Conservation (phyloP, 2,888 invertebrate genomes). For the Anaspis maculata region DNA sequence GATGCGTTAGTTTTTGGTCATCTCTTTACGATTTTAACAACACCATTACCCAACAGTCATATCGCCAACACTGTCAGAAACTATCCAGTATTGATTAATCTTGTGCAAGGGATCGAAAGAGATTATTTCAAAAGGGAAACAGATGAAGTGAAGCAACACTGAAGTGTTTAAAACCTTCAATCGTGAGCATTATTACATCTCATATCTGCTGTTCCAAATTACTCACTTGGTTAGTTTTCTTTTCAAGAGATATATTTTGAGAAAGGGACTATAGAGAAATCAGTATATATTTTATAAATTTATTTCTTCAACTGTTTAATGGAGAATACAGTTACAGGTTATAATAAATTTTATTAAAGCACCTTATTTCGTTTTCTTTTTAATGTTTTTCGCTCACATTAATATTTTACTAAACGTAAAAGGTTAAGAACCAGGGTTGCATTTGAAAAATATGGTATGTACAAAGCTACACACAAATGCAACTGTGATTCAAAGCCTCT, state of each 20-base stretch:
- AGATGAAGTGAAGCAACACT: too few species aligned
- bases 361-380: constrained; percentile 11
- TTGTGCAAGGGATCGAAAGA: constrained; percentile 78
- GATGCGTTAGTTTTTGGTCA: constrained; percentile 97
- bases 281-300: not conserved
- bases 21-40: constrained; percentile 89
- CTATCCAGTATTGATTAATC: constrained; percentile 67
- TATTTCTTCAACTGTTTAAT: constrained; percentile 10
- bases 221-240: too few species aligned
- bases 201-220: too few species aligned
- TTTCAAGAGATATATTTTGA: too few species aligned
- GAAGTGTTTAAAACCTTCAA: too few species aligned
- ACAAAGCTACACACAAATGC: constrained; percentile 29
- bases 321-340: constrained; percentile 6
- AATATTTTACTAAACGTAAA: constrained; percentile 6
- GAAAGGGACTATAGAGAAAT: too few species aligned
- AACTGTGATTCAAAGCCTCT: constrained; percentile 39
- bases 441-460: constrained; percentile 30
- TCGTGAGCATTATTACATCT: too few species aligned
- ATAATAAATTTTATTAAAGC: constrained; percentile 11
- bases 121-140: constrained; percentile 57
- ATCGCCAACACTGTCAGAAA: constrained; percentile 73
- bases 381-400: too few species aligned
- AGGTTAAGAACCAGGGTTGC: constrained; percentile 34
- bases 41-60: constrained; percentile 72